Percentiles rank a stretch among this genome's conserved stretches.
Conservation (phyloP, 2,888 invertebrate species). For the Julus scanicus region DNA sequence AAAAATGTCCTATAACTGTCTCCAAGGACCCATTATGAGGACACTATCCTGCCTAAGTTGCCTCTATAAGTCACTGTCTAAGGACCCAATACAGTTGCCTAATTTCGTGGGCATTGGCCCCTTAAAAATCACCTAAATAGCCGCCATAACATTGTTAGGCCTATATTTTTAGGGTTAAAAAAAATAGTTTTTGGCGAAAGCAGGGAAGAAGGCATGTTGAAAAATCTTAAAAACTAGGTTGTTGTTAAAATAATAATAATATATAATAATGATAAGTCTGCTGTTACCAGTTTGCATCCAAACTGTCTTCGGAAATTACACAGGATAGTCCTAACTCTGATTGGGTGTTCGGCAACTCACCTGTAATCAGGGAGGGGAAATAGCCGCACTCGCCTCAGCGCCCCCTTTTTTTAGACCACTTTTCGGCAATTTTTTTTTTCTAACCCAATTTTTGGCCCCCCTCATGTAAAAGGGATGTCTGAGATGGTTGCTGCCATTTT, state of each 20-base stretch:
- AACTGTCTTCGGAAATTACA: neutral
- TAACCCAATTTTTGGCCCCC: slow-evolving; percentile 12
- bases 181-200: neutral
- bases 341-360: neutral
- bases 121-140: too few species aligned
- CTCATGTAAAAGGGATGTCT: neutral
- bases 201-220: too few species aligned
- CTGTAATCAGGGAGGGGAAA: slow-evolving; percentile 13
- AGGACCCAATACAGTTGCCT: too few species aligned
- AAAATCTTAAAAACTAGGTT: neutral
- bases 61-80: too few species aligned
- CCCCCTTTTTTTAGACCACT: neutral
- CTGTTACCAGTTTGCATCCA: neutral
- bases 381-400: slow-evolving; percentile 1
- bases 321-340: neutral
- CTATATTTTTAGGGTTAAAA: too few species aligned
- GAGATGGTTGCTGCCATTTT: neutral
- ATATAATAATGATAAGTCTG: neutral
- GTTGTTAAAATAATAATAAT: neutral
- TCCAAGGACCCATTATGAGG: too few species aligned
- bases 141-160: too few species aligned
- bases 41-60: too few species aligned
- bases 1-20: too few species aligned
- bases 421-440: neutral
- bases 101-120: too few species aligned